These are phyloP conservation scores for Cryptotis parvus DNA, from an alignment of 2,113 vertebrate species.

Conservation along the genomic window DNA sequence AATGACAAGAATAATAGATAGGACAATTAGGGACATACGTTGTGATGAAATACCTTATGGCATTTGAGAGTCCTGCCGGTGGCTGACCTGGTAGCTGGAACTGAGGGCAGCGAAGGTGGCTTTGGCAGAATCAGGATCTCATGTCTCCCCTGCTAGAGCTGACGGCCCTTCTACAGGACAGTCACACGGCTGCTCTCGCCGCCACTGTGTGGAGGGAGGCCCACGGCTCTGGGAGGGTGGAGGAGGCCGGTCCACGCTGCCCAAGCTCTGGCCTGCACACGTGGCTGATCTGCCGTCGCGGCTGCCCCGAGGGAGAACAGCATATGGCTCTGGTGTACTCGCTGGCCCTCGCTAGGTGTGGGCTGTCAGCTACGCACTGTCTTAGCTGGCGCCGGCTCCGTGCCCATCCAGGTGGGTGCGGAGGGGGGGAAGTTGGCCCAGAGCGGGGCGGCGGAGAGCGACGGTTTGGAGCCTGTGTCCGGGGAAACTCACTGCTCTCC, in stretches of 20 bases:
- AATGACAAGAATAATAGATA: background rate
- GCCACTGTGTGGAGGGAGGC: no score
- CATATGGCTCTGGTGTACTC: background rate
- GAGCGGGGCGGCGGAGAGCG: background rate
- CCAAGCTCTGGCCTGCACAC: background rate
- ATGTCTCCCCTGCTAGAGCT: background rate
- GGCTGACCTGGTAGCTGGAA: background rate
- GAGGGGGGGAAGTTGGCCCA: no score
- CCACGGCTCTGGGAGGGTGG: background rate
- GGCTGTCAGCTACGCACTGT: background rate
- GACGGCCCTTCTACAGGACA: background rate
- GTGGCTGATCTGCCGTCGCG: fast-evolving
- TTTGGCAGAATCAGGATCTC: background rate
- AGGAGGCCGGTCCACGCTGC: background rate
- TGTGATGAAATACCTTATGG: background rate
- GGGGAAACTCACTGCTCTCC: background rate
- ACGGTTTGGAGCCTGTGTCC: background rate
- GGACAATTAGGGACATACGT: background rate
- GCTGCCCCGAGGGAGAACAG: background rate
- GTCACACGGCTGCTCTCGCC: no score
- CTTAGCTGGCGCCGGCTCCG: background rate
- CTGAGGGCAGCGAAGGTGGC: background rate
- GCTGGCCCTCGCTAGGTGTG: background rate
- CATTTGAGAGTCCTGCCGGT: background rate
- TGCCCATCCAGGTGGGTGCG: background rate